Base-by-base conservation (phyloP, 2,797 vertebrate genomes). In the Acanthurus leucopareius region DNA sequence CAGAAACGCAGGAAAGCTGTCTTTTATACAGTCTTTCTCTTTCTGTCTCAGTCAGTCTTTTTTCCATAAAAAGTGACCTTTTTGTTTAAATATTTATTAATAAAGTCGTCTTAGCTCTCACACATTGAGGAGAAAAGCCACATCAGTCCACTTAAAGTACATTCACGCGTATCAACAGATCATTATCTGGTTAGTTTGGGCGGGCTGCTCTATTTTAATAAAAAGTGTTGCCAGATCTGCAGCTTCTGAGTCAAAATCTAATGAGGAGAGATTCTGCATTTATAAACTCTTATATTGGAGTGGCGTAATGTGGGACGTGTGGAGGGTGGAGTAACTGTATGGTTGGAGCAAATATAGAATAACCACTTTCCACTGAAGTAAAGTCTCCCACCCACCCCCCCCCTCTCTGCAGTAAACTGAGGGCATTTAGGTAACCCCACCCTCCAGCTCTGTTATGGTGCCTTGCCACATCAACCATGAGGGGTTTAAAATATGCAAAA, bases 281-380 rank as follows among this genome's bases (percentile, higher is more conserved):
- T 73, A 88, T 87, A 88, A 90, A 91, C 77, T 89, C 77, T 86
- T 75, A 75, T 86, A 90, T 77, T 87, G 76, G 69, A 73, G 79
- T 82, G 84, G 83, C 87, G 92, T 93, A 86, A 90, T 93, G 90
- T 93, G 91, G 88, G 83, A 84, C 58, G 74, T 88, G 89, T 65
- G 79, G 88, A 91, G 94, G 95, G 94, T 94, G 95, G 95, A 92
- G 95, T 89, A 83, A 93, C 84, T 75, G 87, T 86, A 93, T 73
- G 91, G 91, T 92, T 62, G 81, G 69, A 80, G 85, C 91, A 95
- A 95, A 95, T 95, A 94, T 94, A 92, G 82, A 90, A 93, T 85
- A 93, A 95, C 93, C 94, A 86, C 94, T 93, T 91, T 94, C 92
- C 83, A 84, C 87, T 84, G 89, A 92, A 92, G 94, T 93, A 89